phyloP scores from a whole-genome alignment of 2,797 vertebrate species.

The Anguilla anguilla region DNA sequence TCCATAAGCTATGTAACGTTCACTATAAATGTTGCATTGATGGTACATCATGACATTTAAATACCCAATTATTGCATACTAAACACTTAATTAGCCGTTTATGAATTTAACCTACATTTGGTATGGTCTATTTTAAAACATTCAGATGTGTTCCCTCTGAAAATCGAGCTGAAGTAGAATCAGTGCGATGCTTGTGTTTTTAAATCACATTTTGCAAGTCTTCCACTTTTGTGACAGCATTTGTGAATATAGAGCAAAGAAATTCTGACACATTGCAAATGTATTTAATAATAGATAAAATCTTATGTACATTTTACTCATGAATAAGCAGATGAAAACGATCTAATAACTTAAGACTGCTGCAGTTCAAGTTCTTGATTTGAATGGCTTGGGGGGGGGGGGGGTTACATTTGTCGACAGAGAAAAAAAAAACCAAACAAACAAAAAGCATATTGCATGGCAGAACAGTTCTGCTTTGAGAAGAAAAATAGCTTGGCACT shows the following conservation, averaged over 20 bases:
- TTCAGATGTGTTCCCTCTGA: neutral
- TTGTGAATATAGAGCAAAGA: neutral
- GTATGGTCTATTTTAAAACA: neutral
- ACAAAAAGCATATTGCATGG: constrained; percentile 52
- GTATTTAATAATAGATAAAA: constrained; percentile 75
- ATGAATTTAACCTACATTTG: neutral
- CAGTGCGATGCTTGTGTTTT: no score
- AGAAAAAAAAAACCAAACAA: constrained; percentile 14
- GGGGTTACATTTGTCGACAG: constrained; percentile 59
- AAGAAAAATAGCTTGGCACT: constrained; percentile 70
- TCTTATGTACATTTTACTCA: constrained; percentile 64
- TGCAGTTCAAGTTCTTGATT: constrained; percentile 69
- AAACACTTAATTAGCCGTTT: no score
- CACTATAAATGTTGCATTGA: no score
- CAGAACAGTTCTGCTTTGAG: constrained; percentile 53
- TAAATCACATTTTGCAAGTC: neutral
- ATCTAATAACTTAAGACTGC: constrained; percentile 79
- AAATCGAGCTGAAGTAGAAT: neutral
- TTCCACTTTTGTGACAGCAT: neutral
- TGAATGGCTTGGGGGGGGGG: constrained; percentile 32
- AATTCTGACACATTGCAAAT: constrained; percentile 55
- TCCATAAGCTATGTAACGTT: no score
- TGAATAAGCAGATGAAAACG: constrained; percentile 60
- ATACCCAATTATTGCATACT: no score
- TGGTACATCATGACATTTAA: neutral